Evolutionary conservation across 2,797 vertebrate genomes (phyloP).

Genomic region (Pithecia hirsuta): DNA sequence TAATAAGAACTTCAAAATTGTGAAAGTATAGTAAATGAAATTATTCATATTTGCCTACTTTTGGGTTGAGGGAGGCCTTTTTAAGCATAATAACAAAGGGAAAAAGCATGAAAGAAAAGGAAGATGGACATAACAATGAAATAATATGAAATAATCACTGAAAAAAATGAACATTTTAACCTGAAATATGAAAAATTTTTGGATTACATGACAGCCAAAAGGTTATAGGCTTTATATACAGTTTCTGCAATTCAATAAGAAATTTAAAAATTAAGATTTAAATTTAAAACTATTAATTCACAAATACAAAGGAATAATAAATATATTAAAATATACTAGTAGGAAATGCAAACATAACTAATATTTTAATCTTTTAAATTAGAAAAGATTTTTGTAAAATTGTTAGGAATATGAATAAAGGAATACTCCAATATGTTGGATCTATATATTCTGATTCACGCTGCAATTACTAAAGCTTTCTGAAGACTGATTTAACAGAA

Average conservation of each 20-base stretch:
- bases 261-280: conserved; percentile 23
- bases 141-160: background rate
- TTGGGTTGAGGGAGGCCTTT: background rate
- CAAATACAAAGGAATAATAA: background rate
- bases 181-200: background rate
- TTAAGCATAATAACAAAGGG: background rate
- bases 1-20: background rate
- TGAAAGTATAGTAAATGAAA: background rate
- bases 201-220: background rate
- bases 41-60: background rate
- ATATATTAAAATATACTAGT: background rate
- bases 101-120: background rate
- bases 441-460: background rate
- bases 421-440: background rate
- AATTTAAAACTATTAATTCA: background rate
- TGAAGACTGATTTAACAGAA: background rate
- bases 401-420: background rate
- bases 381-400: background rate
- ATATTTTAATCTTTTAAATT: background rate
- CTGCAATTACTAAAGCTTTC: background rate
- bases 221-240: background rate
- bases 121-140: background rate
- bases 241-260: background rate
- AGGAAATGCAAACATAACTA: background rate
- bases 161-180: conserved; percentile 24